A percentile compares a stretch with the other conserved stretches of the same genome.
phyloP scores from a whole-genome alignment of 2,797 vertebrate species.

The Potorous gilbertii region DNA sequence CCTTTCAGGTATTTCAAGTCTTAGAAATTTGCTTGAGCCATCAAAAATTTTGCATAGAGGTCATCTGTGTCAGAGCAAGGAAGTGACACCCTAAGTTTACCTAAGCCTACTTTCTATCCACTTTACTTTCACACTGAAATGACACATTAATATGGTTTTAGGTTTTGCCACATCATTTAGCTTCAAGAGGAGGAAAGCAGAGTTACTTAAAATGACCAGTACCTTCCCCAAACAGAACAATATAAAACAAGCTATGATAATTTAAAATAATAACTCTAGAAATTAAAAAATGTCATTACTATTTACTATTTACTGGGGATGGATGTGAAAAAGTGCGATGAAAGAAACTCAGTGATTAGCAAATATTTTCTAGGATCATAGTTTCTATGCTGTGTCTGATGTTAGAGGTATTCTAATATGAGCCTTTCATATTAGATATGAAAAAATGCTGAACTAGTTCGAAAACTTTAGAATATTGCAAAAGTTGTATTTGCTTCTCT shows the following conservation, averaged over 20 bases:
- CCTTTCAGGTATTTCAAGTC: not conserved
- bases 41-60: not conserved
- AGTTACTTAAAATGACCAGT: not conserved
- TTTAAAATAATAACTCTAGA: not conserved
- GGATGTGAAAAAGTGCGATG: not conserved
- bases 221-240: not conserved
- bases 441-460: not conserved
- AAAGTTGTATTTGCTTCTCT: not conserved
- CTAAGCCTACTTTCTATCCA: not conserved
- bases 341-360: not conserved
- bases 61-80: not conserved
- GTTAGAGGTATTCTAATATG: not conserved
- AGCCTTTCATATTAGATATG: no score
- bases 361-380: not conserved
- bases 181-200: not conserved
- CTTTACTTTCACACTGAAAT: not conserved
- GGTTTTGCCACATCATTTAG: not conserved
- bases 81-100: not conserved
- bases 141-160: not conserved
- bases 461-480: not conserved
- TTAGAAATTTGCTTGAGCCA: not conserved
- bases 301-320: not conserved
- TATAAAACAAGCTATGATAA: not conserved
- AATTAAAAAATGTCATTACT: not conserved
- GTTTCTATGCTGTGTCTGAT: fast-evolving